Conservation (phyloP, 2,797 vertebrate species). For the Anas capensis region DNA sequence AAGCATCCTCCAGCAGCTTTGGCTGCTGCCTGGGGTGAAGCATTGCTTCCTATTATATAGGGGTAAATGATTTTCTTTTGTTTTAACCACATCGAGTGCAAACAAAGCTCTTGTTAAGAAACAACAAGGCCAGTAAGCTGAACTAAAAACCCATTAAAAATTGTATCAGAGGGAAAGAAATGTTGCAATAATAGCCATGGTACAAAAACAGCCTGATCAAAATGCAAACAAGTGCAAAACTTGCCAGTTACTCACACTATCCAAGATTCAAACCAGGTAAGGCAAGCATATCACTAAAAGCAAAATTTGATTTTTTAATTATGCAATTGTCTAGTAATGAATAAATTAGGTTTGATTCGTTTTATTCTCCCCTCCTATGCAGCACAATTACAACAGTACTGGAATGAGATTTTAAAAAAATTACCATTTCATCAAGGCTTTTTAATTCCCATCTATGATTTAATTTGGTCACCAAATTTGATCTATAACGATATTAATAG, state of each 20-base stretch:
- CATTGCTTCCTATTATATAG: neutral
- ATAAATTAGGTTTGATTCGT: constrained; percentile 61
- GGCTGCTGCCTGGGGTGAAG: neutral
- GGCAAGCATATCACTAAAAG: neutral
- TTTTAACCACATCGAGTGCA: neutral
- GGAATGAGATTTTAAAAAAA: constrained; percentile 60
- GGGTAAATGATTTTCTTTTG: neutral
- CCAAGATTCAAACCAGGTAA: neutral
- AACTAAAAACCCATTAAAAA: constrained; percentile 32
- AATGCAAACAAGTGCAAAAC: neutral
- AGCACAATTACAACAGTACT: constrained; percentile 40
- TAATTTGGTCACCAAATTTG: constrained; percentile 52
- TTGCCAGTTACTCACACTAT: neutral
- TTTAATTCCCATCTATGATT: constrained; percentile 63
- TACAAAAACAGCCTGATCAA: neutral
- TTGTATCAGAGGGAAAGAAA: neutral
- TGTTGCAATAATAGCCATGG: neutral
- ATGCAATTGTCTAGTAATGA: constrained; percentile 51
- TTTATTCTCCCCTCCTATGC: constrained; percentile 59
- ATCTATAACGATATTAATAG: constrained; percentile 69
- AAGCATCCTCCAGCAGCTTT: neutral
- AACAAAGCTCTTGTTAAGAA: neutral
- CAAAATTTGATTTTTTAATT: constrained; percentile 32
- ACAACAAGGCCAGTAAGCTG: neutral
- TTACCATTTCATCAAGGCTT: constrained; percentile 46